Percentiles rank a stretch among this genome's conserved stretches.
Conservation (phyloP, 2,113 vertebrate genomes). For the Sterrhoptilus dennistouni region DNA sequence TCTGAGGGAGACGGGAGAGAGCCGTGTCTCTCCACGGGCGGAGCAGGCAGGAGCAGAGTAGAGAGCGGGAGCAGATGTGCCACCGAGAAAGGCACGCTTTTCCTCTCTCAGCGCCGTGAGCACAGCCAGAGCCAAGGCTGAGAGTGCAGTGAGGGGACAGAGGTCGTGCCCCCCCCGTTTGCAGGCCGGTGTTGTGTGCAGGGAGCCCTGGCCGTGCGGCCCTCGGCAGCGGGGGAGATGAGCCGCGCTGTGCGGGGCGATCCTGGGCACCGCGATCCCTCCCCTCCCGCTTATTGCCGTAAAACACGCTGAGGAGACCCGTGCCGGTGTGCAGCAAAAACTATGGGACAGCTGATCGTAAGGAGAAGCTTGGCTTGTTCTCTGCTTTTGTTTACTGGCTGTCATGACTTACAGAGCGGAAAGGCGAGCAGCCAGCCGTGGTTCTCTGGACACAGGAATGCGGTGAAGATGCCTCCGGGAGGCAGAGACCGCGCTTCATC, state of each 20-base stretch:
- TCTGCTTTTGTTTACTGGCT: background rate
- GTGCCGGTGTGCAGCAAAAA: background rate
- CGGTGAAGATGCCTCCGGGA: background rate
- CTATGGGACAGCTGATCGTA: background rate
- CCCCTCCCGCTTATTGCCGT: background rate
- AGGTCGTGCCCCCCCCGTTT: background rate
- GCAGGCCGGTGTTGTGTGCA: background rate
- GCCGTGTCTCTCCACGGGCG: background rate
- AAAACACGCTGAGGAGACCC: background rate
- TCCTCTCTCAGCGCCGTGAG: background rate
- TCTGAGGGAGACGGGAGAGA: background rate
- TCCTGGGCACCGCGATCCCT: background rate
- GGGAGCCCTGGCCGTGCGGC: background rate
- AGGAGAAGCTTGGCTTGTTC: background rate
- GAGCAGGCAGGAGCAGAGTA: background rate
- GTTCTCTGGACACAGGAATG: background rate
- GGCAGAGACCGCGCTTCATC: background rate
- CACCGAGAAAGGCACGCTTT: fast-evolving
- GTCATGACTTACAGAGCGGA: background rate
- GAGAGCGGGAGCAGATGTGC: background rate
- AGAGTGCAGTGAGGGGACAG: background rate
- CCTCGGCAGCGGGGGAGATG: background rate
- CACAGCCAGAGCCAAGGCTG: background rate
- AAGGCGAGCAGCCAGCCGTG: background rate
- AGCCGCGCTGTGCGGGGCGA: fast-evolving